Evolutionary conservation across 1,140 invertebrate genomes (phyloP), one percentile per base, ranked within the genome.

Genomic region (Tigriopus japonicus): DNA sequence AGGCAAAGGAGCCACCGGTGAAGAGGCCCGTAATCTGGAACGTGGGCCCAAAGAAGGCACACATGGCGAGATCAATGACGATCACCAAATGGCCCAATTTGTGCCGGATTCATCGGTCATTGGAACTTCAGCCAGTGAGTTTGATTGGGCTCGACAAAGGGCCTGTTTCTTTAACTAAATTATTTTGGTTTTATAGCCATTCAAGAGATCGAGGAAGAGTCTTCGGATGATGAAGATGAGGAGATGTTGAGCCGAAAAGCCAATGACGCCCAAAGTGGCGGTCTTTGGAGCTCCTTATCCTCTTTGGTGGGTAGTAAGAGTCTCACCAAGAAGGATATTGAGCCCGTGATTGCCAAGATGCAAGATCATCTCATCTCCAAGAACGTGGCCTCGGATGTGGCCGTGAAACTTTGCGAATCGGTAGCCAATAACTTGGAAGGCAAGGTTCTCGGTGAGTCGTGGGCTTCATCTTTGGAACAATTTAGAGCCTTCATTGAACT

Each of bases 331-430:
- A 78, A 81, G 15, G 80, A 86, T 59, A 82, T 98, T 77, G 73
- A 80, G 63, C 86, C 93, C 0, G 84, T 83, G 42, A 72, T 99
- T 62, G 92, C 97, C 52, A 96, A 98, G 72, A 78, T 99, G 74
- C 86, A 85, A 63, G 94, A 98, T 71, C 93, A 96, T 73, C 76
- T 99, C 24, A 97, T 98, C 65, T 77, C 79, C 0, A 98, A 99
- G 72, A 99, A 99, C 74, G 96, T 99, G 1, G 96, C 96, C 28
- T 74, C 89, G 0, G 95, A 99, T 65, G 97, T 99, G 66, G 82
- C 95, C 9, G 75, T 78, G 15, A 95, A 96, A 69, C 74, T 99
- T 12, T 98, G 95, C 70, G 87, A 97, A 54, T 96, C 92, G 5
- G 92, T 98, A 12, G 82, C 85, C 9, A 75, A 77, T 0, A 95